Evolutionary conservation across 2,797 vertebrate genomes (phyloP), one percentile per base, ranked within the genome.

Genomic region (Paratrypauchen microcephalus): DNA sequence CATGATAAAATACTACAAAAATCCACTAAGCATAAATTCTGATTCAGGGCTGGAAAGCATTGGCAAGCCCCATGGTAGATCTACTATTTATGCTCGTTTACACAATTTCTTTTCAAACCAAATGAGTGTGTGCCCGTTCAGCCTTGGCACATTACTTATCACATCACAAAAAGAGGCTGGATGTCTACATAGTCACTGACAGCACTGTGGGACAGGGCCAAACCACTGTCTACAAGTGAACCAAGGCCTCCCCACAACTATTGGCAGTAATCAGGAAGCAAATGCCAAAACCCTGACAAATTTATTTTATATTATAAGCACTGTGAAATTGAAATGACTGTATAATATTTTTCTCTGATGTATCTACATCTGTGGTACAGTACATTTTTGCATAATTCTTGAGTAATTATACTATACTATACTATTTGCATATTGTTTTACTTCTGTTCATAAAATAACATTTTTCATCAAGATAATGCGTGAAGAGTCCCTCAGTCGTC

Each of bases 11-110:
- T 77, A 84, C 70, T 82, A 76, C 66, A 9, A 78, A 11, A 78
- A 61, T 70, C 82, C 77, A 81, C 30, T 65, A 70, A 50, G 78
- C 60, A 72, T 65, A 47, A 80, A 75, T 70, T 74, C 70, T 66
- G 81, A 84, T 67, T 84, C 73, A 80, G 48, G 75, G 68, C 74
- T 83, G 84, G 79, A 88, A 87, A 80, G 84, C 70, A 66, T 60
- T 67, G 65, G 68, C 64, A 61, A 81, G 77, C 77, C 76, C 65
- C 78, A 73, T 64, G 80, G 79, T 81, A 87, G 82, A 83, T 82
- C 68, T 41, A 58, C 78, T 79, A 72, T 80, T 76, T 47, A 72
- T 30, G 63, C 77, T 55, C 69, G 77, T 77, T 80, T 70, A 83
- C 71, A 80, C 66, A 57, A 70, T 72, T 72, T 65, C 63, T 79